Percentiles rank a stretch among this genome's conserved stretches.
These are phyloP conservation scores for Holcopasites calliopsidis DNA, from an alignment of 1,140 invertebrate species.

Conservation along the genomic window DNA sequence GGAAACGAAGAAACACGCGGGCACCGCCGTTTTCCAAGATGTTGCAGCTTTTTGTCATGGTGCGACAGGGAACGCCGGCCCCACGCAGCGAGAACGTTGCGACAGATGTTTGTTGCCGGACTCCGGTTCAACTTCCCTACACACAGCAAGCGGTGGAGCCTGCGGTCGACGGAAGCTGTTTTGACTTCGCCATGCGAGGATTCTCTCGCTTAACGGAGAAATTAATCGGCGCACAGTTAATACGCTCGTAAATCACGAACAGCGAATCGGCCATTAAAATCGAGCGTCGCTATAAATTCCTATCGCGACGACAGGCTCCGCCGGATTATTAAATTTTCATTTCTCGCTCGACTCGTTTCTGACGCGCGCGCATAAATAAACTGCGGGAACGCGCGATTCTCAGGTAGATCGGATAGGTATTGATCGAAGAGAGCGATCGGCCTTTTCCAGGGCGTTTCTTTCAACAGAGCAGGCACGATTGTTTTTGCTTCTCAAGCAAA, in stretches of 20 bases:
- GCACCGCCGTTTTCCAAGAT: conserved; percentile 34
- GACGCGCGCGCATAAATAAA: neutral
- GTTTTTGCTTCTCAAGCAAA: too few species aligned
- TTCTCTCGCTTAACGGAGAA: neutral
- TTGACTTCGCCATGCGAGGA: conserved; percentile 24
- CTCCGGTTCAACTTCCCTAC: conserved; percentile 19
- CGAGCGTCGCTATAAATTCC: conserved; percentile 6
- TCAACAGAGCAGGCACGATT: too few species aligned
- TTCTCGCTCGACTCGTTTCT: neutral
- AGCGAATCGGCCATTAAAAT: conserved; percentile 26
- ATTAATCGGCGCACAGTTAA: conserved; percentile 29
- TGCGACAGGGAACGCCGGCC: conserved; percentile 34
- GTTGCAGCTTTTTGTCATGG: conserved; percentile 31
- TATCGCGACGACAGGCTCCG: conserved; percentile 13
- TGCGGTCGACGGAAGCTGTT: conserved; percentile 14
- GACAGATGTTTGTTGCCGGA: conserved; percentile 35
- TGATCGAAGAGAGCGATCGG: neutral
- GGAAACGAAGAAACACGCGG: conserved; percentile 31
- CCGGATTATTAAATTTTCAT: conserved; percentile 31
- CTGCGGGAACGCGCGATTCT: neutral
- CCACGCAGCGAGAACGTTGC: conserved; percentile 36
- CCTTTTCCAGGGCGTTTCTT: too few species aligned
- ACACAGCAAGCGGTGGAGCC: neutral
- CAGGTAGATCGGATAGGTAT: neutral
- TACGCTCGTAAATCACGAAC: conserved; percentile 18